phyloP scores from a whole-genome alignment of 2,113 vertebrate species.

The Alligator mississippiensis region DNA sequence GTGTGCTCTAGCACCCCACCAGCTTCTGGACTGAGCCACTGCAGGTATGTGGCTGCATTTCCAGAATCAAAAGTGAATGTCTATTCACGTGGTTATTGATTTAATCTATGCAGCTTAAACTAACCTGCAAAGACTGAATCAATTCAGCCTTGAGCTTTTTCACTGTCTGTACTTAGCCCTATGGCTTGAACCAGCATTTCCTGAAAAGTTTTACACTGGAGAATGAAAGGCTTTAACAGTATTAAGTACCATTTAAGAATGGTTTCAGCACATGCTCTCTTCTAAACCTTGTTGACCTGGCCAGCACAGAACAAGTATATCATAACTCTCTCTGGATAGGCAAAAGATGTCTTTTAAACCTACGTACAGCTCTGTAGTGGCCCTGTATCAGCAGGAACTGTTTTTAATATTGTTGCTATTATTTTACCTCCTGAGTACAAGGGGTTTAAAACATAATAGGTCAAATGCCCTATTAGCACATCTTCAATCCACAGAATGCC shows the following conservation, averaged over 20 bases:
- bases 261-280: background rate
- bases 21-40: too few relatives aligned
- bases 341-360: background rate
- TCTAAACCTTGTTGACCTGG: background rate
- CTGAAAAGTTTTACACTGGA: background rate
- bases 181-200: background rate
- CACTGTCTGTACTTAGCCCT: too few relatives aligned
- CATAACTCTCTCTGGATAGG: background rate
- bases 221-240: background rate
- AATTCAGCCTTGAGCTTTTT: background rate
- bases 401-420: background rate
- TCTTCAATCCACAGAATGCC: background rate
- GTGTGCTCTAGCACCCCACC: too few relatives aligned
- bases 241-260: background rate
- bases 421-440: background rate
- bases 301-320: background rate
- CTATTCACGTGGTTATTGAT: too few relatives aligned
- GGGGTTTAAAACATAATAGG: fast-evolving
- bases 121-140: background rate
- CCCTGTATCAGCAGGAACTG: background rate
- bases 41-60: too few relatives aligned
- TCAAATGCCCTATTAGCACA: background rate
- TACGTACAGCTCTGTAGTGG: background rate
- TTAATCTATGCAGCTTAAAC: too few relatives aligned
- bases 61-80: too few relatives aligned